phyloP scores from a whole-genome alignment of 2,888 invertebrate genomes.

The Pogonocherus hispidulus region DNA sequence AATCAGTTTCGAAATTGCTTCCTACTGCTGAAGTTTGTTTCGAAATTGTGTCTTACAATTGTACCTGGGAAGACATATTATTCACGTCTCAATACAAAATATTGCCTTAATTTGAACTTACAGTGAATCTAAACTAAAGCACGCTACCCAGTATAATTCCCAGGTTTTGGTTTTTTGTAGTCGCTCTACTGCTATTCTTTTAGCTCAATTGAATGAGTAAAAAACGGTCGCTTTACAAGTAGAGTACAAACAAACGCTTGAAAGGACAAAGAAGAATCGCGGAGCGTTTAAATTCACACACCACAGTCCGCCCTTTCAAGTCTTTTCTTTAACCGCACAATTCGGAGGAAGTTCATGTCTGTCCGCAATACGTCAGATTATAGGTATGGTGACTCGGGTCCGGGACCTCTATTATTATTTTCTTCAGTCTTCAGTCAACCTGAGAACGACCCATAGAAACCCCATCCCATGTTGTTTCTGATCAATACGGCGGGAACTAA shows the following conservation, averaged over 20 bases:
- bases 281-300: background rate
- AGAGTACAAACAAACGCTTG: background rate
- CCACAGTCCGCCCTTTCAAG: background rate
- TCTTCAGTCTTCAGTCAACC: background rate
- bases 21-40: too few species aligned
- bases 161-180: too few species aligned
- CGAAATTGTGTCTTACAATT: too few species aligned
- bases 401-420: conserved; percentile 18
- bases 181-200: too few species aligned
- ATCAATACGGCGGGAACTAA: conserved; percentile 15
- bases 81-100: too few species aligned
- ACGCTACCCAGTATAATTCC: too few species aligned
- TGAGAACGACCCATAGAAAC: conserved; percentile 12
- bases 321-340: background rate
- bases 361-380: conserved; percentile 26
- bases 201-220: too few species aligned
- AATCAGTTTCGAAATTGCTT: too few species aligned
- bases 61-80: too few species aligned
- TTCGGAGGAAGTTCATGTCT: conserved; percentile 18
- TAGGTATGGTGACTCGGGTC: conserved; percentile 3
- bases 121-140: too few species aligned
- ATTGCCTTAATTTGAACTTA: too few species aligned
- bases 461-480: background rate
- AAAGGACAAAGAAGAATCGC: conserved; percentile 1
- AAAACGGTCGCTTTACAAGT: background rate